Evolutionary conservation across 2,888 invertebrate genomes (phyloP), one percentile per base, ranked within the genome.

Genomic region (Meiosimyza platycephala): DNA sequence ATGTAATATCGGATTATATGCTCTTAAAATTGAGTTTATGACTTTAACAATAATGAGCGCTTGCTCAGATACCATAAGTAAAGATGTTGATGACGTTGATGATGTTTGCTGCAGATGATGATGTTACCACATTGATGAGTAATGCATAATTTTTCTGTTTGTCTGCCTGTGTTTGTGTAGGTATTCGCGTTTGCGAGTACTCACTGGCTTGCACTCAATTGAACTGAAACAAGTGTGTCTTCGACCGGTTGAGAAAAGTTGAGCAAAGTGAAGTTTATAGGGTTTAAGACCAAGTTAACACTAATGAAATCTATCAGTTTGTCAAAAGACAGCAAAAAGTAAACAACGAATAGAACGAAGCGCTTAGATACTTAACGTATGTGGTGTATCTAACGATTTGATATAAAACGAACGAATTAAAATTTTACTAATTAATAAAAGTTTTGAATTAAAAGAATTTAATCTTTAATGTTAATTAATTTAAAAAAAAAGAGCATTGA

Each of bases 341-440:
- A 33, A 59, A 60, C 69, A 69, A 69, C 69, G 51, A 69, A 60
- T 47, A 50, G 4, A 48, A 47, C 62, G 40, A 28, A 28, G 28
- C 57, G 16, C 11, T n/a, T 57, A 59, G 5, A 16, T 57, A 40
- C 18, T 6, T 13, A 47, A 50, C 59, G 50, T n/a, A 6, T 40
- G 9, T 40, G 1, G 40, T 40, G 9, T 40, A 40, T 51, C 54
- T 7, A 66, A 50, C 18, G 33, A 57, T 12, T 40, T 15, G 9
- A 67, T 57, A 11, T 57, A 12, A 28, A 57, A 57, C 22, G 22
- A 57, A 57, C 22, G 12, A 57, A 6, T 57, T 6, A 57, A 55
- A 18, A 6, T 55, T n/a, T 18, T 5, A 57, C 12, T 57, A 57
- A 57, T 16, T 57, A 57, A 57, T 16, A n/a, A 15, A 52, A 66